Percentiles rank a stretch among this genome's conserved stretches.
Evolutionary conservation across 1,140 invertebrate species (phyloP).

Genomic region (Steinernema khuongi): DNA sequence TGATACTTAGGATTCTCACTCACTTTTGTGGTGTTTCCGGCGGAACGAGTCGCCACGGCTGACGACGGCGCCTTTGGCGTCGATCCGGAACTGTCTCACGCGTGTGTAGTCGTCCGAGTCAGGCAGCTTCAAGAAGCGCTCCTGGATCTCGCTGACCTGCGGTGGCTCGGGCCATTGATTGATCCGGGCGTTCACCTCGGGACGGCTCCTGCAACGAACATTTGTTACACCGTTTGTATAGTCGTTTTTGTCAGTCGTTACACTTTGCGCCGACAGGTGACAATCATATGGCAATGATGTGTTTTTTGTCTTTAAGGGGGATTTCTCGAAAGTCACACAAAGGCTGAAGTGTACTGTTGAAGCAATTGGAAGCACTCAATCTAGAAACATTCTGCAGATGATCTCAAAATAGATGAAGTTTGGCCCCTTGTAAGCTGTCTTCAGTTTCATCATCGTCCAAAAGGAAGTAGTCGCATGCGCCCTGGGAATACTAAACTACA

Average conservation of each 20-base stretch:
- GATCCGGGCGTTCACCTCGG: conserved; percentile 30
- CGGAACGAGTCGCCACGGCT: conserved; percentile 36
- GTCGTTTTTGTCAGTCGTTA: background rate
- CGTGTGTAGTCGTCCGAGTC: conserved; percentile 38
- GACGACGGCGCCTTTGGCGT: conserved; percentile 42
- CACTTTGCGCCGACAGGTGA: background rate
- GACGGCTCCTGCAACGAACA: conserved; percentile 17
- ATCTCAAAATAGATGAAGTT: too few relatives aligned
- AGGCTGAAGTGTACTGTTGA: too few relatives aligned
- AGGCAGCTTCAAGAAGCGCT: conserved; percentile 38
- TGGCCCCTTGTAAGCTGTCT: too few relatives aligned
- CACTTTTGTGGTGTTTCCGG: conserved; percentile 26
- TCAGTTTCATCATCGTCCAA: too few relatives aligned
- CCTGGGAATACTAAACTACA: too few relatives aligned
- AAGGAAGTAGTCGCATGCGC: too few relatives aligned
- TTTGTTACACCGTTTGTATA: background rate
- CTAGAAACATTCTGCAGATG: too few relatives aligned
- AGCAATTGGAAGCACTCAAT: too few relatives aligned
- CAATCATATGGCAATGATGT: background rate
- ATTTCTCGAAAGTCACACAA: too few relatives aligned
- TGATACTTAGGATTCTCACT: background rate
- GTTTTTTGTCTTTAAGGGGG: background rate
- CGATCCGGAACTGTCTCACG: conserved; percentile 42
- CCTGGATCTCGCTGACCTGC: conserved; percentile 18
- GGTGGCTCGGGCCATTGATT: conserved; percentile 39